Evolutionary conservation across 1,140 invertebrate genomes (phyloP), one percentile per base, ranked within the genome.

Genomic region (Gryllus bimaculatus): DNA sequence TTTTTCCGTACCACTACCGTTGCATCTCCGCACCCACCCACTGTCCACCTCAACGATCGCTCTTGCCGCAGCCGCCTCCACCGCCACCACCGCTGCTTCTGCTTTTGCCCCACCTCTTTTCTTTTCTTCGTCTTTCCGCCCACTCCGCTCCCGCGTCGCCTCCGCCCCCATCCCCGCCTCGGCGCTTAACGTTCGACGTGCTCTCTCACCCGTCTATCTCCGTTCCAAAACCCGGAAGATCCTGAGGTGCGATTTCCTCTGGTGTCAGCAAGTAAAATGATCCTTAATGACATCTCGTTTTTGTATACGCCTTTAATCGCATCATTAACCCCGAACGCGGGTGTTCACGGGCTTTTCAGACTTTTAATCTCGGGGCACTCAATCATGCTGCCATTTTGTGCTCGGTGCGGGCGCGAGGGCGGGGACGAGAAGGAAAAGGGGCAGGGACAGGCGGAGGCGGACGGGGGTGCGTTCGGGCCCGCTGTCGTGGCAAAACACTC

Each of bases 201-300:
- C 54, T 66, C 54, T 66, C 18, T 7, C 54, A 66, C 54, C 54
- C 54, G 54, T 66, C 54, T 3, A 66, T 66, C 18, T 18, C 54
- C 54, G 54, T 7, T 1, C 54, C 10, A 66, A 18, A 18, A 66
- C 54, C 26, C 54, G 54, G 54, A 18, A 18, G 54, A 66, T 66
- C 54, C 54, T 18, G 54, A 66, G 54, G 54, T 66, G 54, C 54
- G 54, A 66, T 66, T 66, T 66, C 54, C 10, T 66, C 54, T 10
- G 54, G 54, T 66, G 54, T 18, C 54, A 66, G 54, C 54, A 66
- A 66, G 54, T 66, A 18, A 66, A 66, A 66, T 66, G 54, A 66
- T 66, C 54, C 54, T 66, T 66, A 66, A 66, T 66, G 54, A 66
- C 54, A 66, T 18, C 54, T 66, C 54, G 54, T 66, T 66, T 66